These are phyloP conservation scores for Meda fulgida DNA, from an alignment of 2,797 vertebrate genomes.

Conservation along the genomic window DNA sequence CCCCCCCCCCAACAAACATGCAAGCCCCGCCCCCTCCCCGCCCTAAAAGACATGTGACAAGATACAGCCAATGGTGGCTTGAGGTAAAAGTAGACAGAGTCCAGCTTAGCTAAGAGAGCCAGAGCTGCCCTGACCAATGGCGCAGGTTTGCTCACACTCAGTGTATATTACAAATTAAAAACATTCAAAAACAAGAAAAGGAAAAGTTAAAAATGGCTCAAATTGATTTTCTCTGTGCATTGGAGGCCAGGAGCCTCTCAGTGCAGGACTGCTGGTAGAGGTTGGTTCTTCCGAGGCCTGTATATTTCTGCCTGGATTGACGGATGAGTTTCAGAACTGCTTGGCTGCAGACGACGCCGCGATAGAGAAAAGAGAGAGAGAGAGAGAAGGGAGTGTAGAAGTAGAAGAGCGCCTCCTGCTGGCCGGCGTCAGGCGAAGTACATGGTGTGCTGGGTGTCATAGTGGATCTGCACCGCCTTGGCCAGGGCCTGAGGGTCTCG, in stretches of 20 bases:
- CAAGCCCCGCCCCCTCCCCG: constrained; percentile 80
- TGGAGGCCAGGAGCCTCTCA: constrained; percentile 79
- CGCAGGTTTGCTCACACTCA: constrained; percentile 83
- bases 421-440: constrained; percentile 93
- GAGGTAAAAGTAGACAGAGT: constrained; percentile 98
- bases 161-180: constrained; percentile 82
- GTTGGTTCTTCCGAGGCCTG: constrained; percentile 76
- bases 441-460: constrained; percentile 99
- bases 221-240: constrained; percentile 81
- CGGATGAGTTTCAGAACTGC: constrained; percentile 71
- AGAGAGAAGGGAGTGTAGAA: constrained; percentile 57
- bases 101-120: constrained; percentile 82
- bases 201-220: constrained; percentile 88
- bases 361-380: constrained; percentile 55
- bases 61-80: constrained; percentile 84
- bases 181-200: constrained; percentile 72
- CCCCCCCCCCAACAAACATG: constrained; percentile 66
- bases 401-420: constrained; percentile 62
- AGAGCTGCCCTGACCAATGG: constrained; percentile 79
- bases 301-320: constrained; percentile 61
- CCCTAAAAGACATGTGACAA: constrained; percentile 81
- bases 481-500: constrained; percentile 96
- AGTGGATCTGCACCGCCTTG: constrained; percentile 99
- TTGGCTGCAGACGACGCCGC: constrained; percentile 73
- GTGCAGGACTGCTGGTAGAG: constrained; percentile 90